These are phyloP conservation scores for Florisuga fusca DNA, from an alignment of 2,797 vertebrate species.

Conservation along the genomic window DNA sequence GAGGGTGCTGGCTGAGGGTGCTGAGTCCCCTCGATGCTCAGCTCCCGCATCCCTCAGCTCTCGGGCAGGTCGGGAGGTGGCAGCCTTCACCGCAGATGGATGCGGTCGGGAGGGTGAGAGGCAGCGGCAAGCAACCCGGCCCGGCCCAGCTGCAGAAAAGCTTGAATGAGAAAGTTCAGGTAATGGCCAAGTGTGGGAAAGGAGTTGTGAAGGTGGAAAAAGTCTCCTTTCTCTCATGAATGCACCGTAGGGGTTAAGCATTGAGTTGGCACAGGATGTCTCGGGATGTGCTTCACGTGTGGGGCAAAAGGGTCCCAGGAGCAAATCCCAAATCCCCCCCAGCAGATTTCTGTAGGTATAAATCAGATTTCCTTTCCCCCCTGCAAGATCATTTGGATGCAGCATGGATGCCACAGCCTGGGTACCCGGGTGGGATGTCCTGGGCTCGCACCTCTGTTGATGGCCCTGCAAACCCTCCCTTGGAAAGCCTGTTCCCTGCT, in stretches of 20 bases:
- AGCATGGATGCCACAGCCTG: background rate
- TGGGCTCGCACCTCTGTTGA: background rate
- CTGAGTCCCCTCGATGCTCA: background rate
- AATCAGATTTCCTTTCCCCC: background rate
- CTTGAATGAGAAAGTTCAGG: background rate
- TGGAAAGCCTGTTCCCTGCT: background rate
- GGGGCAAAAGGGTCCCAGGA: background rate
- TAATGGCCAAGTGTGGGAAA: background rate
- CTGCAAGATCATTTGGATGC: background rate
- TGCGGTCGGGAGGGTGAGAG: accelerated
- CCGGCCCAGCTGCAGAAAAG: background rate
- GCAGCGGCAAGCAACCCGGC: background rate
- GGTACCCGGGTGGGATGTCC: background rate
- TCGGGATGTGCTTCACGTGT: accelerated
- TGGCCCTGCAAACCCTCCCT: background rate
- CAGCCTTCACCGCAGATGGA: background rate
- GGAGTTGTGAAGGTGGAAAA: background rate
- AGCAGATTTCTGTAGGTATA: background rate
- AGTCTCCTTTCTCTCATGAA: background rate
- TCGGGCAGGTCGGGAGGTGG: constrained; percentile 47
- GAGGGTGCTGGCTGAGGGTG: background rate
- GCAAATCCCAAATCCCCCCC: background rate
- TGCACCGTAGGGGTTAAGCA: background rate
- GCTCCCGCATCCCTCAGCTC: accelerated
- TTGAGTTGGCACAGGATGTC: too few relatives aligned